phyloP scores from a whole-genome alignment of 1,140 invertebrate species.

The Ladona fulva region DNA sequence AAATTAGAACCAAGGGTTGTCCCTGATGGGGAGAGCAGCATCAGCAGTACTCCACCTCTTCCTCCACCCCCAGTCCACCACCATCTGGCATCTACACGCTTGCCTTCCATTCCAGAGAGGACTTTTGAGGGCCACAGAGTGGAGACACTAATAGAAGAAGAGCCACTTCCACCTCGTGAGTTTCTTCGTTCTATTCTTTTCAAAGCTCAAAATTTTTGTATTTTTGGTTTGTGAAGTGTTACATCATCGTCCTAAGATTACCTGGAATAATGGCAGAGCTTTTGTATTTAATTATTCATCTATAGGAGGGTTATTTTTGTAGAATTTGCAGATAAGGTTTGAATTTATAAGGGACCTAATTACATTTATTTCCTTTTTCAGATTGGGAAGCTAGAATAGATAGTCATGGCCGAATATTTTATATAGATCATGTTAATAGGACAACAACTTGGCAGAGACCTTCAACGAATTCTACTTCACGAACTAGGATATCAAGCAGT shows the following conservation, averaged over 20 bases:
- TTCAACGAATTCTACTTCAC: conserved; percentile 42
- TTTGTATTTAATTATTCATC: too few species aligned
- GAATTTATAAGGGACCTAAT: too few species aligned
- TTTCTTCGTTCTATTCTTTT: conserved; percentile 19
- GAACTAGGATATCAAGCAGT: conserved; percentile 44
- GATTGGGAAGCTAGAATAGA: conserved; percentile 91
- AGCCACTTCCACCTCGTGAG: conserved; percentile 74
- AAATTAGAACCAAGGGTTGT: conserved; percentile 23
- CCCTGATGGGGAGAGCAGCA: conserved; percentile 20
- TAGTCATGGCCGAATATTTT: conserved; percentile 83
- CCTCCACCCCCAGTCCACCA: conserved; percentile 14
- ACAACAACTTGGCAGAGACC: conserved; percentile 88
- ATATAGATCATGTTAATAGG: conserved; percentile 85
- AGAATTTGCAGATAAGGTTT: too few species aligned
- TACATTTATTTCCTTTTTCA: conserved; percentile 32
- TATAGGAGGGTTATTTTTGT: too few species aligned
- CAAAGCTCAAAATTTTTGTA: too few species aligned
- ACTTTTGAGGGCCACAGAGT: conserved; percentile 49
- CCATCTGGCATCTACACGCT: conserved; percentile 49
- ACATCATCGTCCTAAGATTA: too few species aligned
- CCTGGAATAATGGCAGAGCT: too few species aligned
- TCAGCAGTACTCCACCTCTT: conserved; percentile 24
- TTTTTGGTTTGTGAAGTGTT: too few species aligned
- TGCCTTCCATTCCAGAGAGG: conserved; percentile 73
- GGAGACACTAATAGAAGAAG: conserved; percentile 57